These are phyloP conservation scores for Leontocebus nigricollis DNA, from an alignment of 2,797 vertebrate species.

Conservation along the genomic window DNA sequence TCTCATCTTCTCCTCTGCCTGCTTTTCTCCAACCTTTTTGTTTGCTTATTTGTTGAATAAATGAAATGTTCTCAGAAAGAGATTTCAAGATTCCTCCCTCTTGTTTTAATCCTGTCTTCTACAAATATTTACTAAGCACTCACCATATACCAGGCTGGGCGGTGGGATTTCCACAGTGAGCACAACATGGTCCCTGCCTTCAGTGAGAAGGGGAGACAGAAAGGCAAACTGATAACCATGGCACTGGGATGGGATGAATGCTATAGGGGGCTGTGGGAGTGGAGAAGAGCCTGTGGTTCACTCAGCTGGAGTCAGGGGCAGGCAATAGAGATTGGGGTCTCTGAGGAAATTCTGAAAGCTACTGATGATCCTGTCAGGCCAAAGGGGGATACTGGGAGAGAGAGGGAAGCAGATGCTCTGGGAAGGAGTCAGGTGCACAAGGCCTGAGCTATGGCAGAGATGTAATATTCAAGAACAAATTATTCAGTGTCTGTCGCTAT, in stretches of 20 bases:
- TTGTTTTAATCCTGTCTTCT: background rate
- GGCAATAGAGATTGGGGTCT: background rate
- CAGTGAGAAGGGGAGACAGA: background rate
- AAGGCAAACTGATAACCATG: background rate
- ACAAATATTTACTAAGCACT: constrained; percentile 22
- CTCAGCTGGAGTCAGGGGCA: rapidly evolving
- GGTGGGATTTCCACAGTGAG: background rate
- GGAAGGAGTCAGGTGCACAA: background rate
- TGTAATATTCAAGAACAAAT: background rate
- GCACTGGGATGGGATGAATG: background rate
- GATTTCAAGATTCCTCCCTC: background rate
- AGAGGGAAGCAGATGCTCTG: background rate
- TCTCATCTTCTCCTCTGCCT: background rate
- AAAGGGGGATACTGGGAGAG: background rate
- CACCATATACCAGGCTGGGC: background rate
- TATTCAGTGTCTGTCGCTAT: background rate
- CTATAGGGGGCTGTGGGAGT: rapidly evolving
- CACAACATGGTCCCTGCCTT: background rate
- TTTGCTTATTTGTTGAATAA: constrained; percentile 39
- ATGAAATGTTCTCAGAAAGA: constrained; percentile 50
- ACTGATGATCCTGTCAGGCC: background rate
- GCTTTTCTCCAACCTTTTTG: background rate
- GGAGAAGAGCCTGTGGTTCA: background rate
- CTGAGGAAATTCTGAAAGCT: background rate
- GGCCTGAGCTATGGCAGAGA: background rate